Percentiles rank a stretch among this genome's conserved stretches.
Conservation (phyloP, 2,113 vertebrate genomes). For the Climacteris rufus region DNA sequence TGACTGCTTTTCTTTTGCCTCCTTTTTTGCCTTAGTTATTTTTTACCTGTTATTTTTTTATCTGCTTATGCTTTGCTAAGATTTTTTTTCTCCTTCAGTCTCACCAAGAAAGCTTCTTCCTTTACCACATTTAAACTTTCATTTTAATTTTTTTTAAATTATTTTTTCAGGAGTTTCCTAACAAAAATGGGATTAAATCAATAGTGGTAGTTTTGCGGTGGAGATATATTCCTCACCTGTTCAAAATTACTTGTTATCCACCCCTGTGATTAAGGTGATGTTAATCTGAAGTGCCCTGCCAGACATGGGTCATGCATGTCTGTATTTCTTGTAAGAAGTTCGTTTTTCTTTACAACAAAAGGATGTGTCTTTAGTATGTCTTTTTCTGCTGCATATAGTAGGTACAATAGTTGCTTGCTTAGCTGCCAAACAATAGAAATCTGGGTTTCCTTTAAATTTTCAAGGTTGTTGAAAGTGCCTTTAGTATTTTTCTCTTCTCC, state of each 20-base stretch:
- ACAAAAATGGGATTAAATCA: neutral
- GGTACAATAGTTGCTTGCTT: neutral
- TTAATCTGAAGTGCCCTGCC: neutral
- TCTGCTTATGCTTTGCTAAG: neutral
- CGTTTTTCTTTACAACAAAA: neutral
- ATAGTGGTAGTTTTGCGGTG: neutral
- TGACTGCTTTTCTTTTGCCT: neutral
- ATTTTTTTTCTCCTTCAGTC: neutral
- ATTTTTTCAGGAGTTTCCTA: neutral
- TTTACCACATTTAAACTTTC: neutral
- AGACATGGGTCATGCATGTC: accelerated
- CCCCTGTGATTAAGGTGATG: neutral
- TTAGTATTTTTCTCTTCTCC: neutral
- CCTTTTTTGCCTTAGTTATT: neutral
- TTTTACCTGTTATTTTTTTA: neutral
- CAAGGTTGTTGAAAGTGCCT: neutral
- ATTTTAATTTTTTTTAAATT: too few relatives aligned
- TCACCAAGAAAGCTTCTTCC: neutral
- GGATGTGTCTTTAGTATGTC: neutral
- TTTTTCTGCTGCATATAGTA: neutral
- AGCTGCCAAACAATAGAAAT: neutral
- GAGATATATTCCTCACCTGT: neutral
- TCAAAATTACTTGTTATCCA: neutral
- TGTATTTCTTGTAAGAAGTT: neutral
- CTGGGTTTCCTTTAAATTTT: neutral